Evolutionary conservation across 2,888 invertebrate species (phyloP).

Genomic region (Eupithecia subfuscata): DNA sequence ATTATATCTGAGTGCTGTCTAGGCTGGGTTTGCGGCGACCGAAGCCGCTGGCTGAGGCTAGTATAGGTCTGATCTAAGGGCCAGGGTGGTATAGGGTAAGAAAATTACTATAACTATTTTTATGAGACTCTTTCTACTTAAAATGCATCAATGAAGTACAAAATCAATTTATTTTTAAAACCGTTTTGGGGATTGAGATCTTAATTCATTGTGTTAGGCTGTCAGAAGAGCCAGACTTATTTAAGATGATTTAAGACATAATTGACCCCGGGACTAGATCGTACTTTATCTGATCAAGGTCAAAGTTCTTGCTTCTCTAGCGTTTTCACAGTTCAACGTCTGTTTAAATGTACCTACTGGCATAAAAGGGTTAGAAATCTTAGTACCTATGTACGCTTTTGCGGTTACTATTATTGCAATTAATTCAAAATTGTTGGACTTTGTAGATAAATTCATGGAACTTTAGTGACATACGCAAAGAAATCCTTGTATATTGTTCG

Average conservation of each 20-base stretch:
- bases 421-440: background rate
- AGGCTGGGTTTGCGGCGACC: background rate
- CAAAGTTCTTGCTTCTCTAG: background rate
- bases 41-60: background rate
- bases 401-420: background rate
- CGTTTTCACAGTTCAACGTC: background rate
- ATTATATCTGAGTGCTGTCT: background rate
- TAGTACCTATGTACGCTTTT: background rate
- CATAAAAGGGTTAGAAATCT: constrained; percentile 6
- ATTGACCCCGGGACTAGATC: background rate
- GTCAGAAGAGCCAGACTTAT: background rate
- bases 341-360: background rate
- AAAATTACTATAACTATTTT: background rate
- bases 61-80: background rate
- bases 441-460: background rate
- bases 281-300: background rate
- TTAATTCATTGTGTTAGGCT: background rate
- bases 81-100: background rate
- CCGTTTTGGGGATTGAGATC: background rate
- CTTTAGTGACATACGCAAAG: background rate
- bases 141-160: constrained; percentile 17
- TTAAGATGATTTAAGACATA: background rate
- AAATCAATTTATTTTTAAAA: constrained; percentile 11
- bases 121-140: background rate
- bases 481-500: background rate